phyloP scores from a whole-genome alignment of 2,888 invertebrate genomes.

The Agrochola macilenta region DNA sequence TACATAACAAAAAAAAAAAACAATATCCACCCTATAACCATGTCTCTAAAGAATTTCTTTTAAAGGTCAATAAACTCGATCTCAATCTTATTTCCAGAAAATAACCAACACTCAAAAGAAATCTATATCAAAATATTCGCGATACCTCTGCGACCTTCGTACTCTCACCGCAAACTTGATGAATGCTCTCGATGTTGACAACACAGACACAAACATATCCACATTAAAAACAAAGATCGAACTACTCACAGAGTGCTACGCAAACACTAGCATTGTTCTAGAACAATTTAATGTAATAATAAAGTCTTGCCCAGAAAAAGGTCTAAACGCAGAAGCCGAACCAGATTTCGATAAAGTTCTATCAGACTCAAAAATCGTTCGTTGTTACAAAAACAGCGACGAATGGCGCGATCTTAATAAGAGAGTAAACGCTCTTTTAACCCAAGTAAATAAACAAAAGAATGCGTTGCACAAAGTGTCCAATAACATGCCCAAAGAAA shows the following conservation, averaged over 20 bases:
- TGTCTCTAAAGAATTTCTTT: too few species aligned
- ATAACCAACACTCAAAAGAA: constrained; percentile 92
- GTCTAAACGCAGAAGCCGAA: constrained; percentile 70
- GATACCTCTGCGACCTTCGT: constrained; percentile 90
- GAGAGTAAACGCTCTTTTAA: constrained; percentile 78
- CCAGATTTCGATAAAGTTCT: constrained; percentile 83
- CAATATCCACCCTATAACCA: neutral
- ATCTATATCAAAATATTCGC: constrained; percentile 90
- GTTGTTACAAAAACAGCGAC: constrained; percentile 83
- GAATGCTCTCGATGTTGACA: constrained; percentile 79
- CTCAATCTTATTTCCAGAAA: constrained; percentile 83
- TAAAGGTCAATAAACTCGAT: neutral
- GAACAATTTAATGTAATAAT: constrained; percentile 93
- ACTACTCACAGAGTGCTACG: constrained; percentile 86
- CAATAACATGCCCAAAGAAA: constrained; percentile 76
- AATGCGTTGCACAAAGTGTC: constrained; percentile 78
- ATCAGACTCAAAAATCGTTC: constrained; percentile 81
- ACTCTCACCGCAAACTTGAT: constrained; percentile 84
- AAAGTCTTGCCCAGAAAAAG: constrained; percentile 86
- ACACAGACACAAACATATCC: constrained; percentile 74
- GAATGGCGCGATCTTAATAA: constrained; percentile 82
- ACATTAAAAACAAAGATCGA: constrained; percentile 80
- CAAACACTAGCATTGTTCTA: constrained; percentile 89
- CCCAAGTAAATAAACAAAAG: constrained; percentile 82
- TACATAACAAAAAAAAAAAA: neutral